Base-by-base conservation (phyloP, 2,888 invertebrate genomes). In the Mimas tiliae region DNA sequence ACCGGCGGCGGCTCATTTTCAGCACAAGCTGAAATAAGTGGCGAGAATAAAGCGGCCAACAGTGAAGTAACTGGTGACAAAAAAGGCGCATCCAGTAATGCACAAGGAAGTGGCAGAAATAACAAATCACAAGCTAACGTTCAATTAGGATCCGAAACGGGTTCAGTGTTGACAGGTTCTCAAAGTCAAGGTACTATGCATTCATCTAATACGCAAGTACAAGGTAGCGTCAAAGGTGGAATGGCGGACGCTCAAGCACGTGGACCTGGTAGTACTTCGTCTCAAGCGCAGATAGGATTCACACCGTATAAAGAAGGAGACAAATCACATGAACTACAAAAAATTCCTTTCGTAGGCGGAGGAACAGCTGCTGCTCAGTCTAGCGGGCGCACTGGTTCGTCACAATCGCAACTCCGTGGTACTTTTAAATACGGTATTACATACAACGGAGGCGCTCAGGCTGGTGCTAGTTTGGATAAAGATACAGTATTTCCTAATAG, bases 211-310 rank as follows among this genome's bases (percentile, higher is more conserved):
- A 95, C 96, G 6, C 95, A 97, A 93, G 97, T 97, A 0, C 96
- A 97, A 89, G 97, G 97, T 3, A 96, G 96, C 70, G 94, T 95
- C 42, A 96, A 96, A 86, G 97, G 98, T 19, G 97, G 97, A 6
- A 95, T 97, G 93, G 97, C 97, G 1, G 97, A 97, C 83, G 97
- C 97, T 0, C 97, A 97, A 91, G 96, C 97, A 0, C 96, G 96
- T 77, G 97, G 97, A 0, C 96, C 96, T 2, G 97, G 97, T 6
- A 96, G 96, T 77, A 97, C 97, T 0, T 97, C 97, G 0, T 97
- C 97, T 45, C 97, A 98, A 90, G 97, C 98, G 3, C 97, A 98
- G 89, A 97, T 98, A 69, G 97, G 97, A 0, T 97, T 98, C 80
- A 95, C 96, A 64, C 97, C 97, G 0, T 95, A 95, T 74, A 94